These are phyloP conservation scores for Glaucidium brasilianum DNA, from an alignment of 2,113 vertebrate genomes.

Conservation along the genomic window DNA sequence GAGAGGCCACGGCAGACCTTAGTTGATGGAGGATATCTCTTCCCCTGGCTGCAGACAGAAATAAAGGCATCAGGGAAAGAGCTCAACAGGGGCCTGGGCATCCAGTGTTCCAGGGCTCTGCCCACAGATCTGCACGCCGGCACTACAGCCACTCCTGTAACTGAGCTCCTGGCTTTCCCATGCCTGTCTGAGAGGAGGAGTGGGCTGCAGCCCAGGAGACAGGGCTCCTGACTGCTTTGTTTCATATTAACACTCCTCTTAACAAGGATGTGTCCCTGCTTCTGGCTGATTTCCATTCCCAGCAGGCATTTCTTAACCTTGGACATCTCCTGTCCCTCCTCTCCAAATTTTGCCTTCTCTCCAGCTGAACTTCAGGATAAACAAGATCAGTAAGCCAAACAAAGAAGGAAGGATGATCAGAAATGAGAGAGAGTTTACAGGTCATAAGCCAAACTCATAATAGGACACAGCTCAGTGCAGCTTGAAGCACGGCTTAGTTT, in stretches of 20 bases:
- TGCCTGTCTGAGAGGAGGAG: not conserved
- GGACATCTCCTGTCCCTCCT: not conserved
- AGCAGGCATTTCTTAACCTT: slow-evolving; percentile 21
- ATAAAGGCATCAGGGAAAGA: not conserved
- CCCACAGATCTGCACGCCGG: not conserved
- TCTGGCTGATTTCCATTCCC: not conserved
- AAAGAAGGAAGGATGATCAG: not conserved
- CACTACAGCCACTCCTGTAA: not conserved
- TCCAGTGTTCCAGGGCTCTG: not conserved
- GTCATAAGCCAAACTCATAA: not conserved
- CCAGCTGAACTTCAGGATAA: not conserved
- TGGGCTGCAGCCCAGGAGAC: not conserved
- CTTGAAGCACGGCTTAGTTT: not conserved
- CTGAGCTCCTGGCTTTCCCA: not conserved
- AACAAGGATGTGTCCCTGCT: not conserved
- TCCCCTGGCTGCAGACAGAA: not conserved
- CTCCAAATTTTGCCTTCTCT: not conserved
- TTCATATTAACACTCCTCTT: not conserved
- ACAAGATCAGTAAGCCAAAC: not conserved
- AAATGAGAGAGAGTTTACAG: not conserved
- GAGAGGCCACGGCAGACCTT: accelerated
- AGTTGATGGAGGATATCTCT: not conserved
- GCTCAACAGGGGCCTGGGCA: not conserved
- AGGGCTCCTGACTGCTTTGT: not conserved
- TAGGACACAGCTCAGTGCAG: not conserved